Evolutionary conservation across 2,888 invertebrate genomes (phyloP), one percentile per base, ranked within the genome.

Genomic region (Microctonus aethiopoides): DNA sequence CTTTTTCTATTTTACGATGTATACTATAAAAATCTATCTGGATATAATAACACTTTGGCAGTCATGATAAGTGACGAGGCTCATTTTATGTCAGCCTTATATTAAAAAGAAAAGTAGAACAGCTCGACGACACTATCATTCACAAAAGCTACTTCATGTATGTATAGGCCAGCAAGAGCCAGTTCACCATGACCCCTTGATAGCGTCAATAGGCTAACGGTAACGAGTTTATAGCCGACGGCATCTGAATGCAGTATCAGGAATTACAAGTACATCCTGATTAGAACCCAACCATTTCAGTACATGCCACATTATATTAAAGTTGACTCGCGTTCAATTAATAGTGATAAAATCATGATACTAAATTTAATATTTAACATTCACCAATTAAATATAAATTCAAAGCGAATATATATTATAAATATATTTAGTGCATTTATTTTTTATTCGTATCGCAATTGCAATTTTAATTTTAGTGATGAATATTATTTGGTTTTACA

Each of bases 141-240:
- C 62, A 62, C 62, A 39, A 26, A 39, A 7, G n/a, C 26, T 26
- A 7, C 29, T 39, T 16, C 24, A 13, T 26, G n/a, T 16, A 41
- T 46, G 22, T 62, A 62, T 20, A 46, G 62, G 46, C n/a, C n/a
- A 46, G n/a, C 46, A 29, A 22, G 24, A 29, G 10, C 62, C 62
- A 46, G 46, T 24, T 62, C 29, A 62, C 62, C 62, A 46, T 62
- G 24, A 16, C 62, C 46, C 16, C 62, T 41, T 46, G 62, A 62
- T 62, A 62, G 46, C 26, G 36, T 62, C 62, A 22, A 60, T 60
- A 60, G 60, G 60, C 60, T 34, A 60, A 34, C 36, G 62, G 39
- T 62, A 62, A 62, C 62, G 69, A 71, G 66, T 73, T 73, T 73
- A 74, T 68, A 60, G 70, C 66, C 67, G 66, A 69, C 71, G 66